A percentile compares a stretch with the other conserved stretches of the same genome.
These are phyloP conservation scores for Acrocephalus arundinaceus DNA, from an alignment of 2,113 vertebrate species.

Conservation along the genomic window DNA sequence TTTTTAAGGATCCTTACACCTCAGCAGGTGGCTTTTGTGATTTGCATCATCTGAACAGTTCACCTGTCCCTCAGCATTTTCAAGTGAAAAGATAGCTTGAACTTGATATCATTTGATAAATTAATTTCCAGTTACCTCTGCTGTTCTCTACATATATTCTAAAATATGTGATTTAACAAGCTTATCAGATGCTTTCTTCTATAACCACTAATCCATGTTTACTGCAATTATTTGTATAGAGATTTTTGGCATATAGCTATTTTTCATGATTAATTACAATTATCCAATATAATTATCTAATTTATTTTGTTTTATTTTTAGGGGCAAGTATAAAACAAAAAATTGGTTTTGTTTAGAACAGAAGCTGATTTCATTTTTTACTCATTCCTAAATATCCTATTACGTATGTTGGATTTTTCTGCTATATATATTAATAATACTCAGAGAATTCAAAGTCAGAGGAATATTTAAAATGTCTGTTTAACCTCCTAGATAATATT, in stretches of 20 bases:
- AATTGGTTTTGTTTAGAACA: neutral
- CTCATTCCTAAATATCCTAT: neutral
- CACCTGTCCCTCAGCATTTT: neutral
- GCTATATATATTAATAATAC: neutral
- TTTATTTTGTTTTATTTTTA: neutral
- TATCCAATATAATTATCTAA: neutral
- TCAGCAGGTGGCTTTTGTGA: neutral
- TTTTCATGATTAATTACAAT: neutral
- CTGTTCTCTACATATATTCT: neutral
- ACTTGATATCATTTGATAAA: neutral
- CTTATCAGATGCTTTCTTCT: neutral
- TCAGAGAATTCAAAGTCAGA: neutral
- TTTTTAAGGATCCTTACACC: neutral
- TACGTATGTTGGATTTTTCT: neutral
- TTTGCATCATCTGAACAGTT: neutral
- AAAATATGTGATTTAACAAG: neutral
- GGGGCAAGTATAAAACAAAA: neutral
- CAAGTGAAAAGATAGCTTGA: neutral
- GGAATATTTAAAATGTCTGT: neutral
- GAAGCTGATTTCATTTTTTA: neutral
- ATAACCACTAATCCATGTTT: neutral
- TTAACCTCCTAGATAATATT: neutral
- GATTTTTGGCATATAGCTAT: neutral
- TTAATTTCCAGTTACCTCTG: neutral
- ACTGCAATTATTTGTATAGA: neutral